Base-by-base conservation (phyloP, 2,113 vertebrate genomes). In the Tympanuchus pallidicinctus region DNA sequence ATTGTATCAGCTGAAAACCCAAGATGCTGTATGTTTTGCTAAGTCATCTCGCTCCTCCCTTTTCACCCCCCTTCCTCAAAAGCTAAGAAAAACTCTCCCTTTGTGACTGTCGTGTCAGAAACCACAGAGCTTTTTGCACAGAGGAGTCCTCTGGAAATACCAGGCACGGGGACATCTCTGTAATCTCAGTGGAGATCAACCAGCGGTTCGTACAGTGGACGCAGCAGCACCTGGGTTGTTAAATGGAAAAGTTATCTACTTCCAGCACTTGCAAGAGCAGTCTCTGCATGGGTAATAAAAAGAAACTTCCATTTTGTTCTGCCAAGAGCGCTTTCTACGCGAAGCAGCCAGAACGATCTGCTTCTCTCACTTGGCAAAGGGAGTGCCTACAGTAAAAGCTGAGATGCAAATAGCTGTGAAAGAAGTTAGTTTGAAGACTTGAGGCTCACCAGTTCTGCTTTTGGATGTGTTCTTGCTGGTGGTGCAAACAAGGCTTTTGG, bases 1-100 rank as follows among this genome's bases (percentile, higher is more conserved):
- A 72, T 93, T 88, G 61, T 4, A 94, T 82, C 80, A 57, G 52
- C 69, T 47, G 75, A 92, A 88, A 95, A 86, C 22, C 30, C 52
- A 45, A 69, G 83, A 91, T 81, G 17, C 34, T 30, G 34, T 2
- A 0, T 30, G 8, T 94, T 93, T 48, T 93, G 94, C 88, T n/a
- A 64, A 94, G 95, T 94, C 88, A 86, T 92, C 61, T 64, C 54
- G 14, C 34, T 88, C 48, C 11, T 85, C 11, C n/a, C 21, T 76
- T 72, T 32, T 43, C 16, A 5, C 22, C 13, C 16, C 5, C 12
- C 0, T 64, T 28, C 25, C 24, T 52, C 47, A 52, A 0, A 57
- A 92, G 74, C 32, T 67, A n/a, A 73, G 48, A 5, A 47, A 30
- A 36, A 12, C n/a, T 73, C 11, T 75, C 28, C 45, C 10, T 45